Evolutionary conservation across 1,140 invertebrate species (phyloP).

Genomic region (Bombus affinis): DNA sequence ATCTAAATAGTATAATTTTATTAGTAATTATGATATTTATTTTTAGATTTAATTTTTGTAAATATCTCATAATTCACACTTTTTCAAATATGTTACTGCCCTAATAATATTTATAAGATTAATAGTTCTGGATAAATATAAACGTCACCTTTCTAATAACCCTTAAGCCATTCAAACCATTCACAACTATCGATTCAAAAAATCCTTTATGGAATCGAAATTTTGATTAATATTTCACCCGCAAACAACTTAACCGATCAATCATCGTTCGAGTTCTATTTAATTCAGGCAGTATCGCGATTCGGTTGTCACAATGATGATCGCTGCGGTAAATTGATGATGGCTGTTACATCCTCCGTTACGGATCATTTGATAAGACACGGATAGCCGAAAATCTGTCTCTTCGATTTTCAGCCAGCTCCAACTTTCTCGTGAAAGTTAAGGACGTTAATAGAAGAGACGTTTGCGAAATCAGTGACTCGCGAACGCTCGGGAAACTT

Average conservation of each 20-base stretch:
- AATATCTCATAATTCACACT: too few species aligned
- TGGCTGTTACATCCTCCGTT: not conserved
- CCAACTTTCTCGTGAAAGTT: conserved; percentile 14
- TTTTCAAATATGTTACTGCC: too few species aligned
- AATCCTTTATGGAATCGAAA: not conserved
- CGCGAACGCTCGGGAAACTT: not conserved
- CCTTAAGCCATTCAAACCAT: too few species aligned
- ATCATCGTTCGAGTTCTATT: conserved; percentile 16
- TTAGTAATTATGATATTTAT: not conserved
- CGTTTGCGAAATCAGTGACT: conserved; percentile 18
- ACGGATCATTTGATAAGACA: conserved; percentile 26
- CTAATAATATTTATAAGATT: too few species aligned
- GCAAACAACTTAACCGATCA: conserved; percentile 14
- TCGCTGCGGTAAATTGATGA: not conserved
- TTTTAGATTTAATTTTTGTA: not conserved
- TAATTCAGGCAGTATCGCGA: not conserved
- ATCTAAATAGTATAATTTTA: too few species aligned
- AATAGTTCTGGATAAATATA: not conserved
- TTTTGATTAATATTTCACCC: conserved; percentile 20
- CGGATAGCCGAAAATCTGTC: conserved; percentile 19
- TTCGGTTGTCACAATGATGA: conserved; percentile 22
- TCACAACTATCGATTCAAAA: not conserved
- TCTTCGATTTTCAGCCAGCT: not conserved
- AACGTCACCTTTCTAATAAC: too few species aligned
- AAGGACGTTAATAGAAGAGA: conserved; percentile 28